Percentiles rank a stretch among this genome's conserved stretches.
Evolutionary conservation across 2,888 invertebrate genomes (phyloP).

Genomic region (Polydrusus pterygomalis): DNA sequence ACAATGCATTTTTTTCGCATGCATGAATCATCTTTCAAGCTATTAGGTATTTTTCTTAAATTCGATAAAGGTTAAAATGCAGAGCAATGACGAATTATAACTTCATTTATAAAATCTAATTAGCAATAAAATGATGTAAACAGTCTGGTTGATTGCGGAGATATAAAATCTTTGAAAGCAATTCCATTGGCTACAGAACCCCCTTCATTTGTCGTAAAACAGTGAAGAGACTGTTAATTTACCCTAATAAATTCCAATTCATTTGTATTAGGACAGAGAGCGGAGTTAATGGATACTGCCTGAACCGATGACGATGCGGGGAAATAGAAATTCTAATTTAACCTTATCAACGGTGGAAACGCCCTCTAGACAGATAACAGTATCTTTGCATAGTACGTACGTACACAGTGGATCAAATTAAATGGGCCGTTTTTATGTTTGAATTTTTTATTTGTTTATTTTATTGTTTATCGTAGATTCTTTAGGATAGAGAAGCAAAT

Average conservation of each 20-base stretch:
- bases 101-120: constrained; percentile 26
- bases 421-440: background rate
- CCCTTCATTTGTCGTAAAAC: constrained; percentile 37
- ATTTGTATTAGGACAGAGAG: constrained; percentile 39
- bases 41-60: background rate
- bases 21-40: too few species aligned
- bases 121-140: constrained; percentile 26
- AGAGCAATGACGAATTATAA: constrained; percentile 7
- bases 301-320: constrained; percentile 29
- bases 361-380: background rate
- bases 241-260: constrained; percentile 44
- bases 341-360: constrained; percentile 16
- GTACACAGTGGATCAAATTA: too few species aligned
- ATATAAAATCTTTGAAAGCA: constrained; percentile 25
- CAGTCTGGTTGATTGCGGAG: constrained; percentile 20
- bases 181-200: constrained; percentile 17
- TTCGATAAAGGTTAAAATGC: background rate
- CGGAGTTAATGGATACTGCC: constrained; percentile 39
- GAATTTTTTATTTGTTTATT: background rate
- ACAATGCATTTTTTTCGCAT: too few species aligned
- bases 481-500: too few species aligned
- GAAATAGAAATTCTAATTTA: constrained; percentile 30
- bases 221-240: constrained; percentile 46
- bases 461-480: background rate
- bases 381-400: constrained; percentile 6